Evolutionary conservation across 2,888 invertebrate genomes (phyloP), one percentile per base, ranked within the genome.

Genomic region (Elegia similella): DNA sequence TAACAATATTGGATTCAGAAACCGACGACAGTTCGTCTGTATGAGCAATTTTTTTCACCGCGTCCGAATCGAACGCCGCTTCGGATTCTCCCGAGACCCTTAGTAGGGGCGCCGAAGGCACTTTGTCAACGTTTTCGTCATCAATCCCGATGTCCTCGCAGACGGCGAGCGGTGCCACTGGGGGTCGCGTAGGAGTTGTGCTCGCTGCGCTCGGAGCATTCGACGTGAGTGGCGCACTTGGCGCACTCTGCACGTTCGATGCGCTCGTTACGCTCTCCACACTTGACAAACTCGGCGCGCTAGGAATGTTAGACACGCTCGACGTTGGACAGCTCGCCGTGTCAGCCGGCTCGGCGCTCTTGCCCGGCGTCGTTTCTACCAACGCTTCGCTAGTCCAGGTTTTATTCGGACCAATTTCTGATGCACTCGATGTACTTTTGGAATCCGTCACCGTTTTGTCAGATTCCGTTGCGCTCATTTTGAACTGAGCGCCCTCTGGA

Each of bases 71-170:
- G 67, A 86, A 80, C 75, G 79, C 79, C 72, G 82, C 74, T 74
- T 73, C 79, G 62, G 78, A 75, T 59, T 65, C 69, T 59, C 66
- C 79, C 66, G 82, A 73, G 67, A 77, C 72, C 70, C 76, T 74
- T 66, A 73, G 85, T 70, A 71, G 72, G 67, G 81, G 77, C 77
- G 77, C 78, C 81, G 80, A 86, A 78, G 92, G 92, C 76, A 92
- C 92, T 79, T 90, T 88, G 73, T 94, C 88, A 75, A 80, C 92
- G 76, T 88, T 88, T 67, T 95, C 95, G 74, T 94, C 95, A 70
- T 94, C 94, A 52, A 94, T 95, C 47, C 93, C 93, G 78, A 94
- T 94, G 73, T 94, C 93, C 77, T 95, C 95, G 65, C 94, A 92
- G 71, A 94, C 95, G 42, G 95, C 95, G 56, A 95, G 88, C 29